These are phyloP conservation scores for Amia ocellicauda DNA, from an alignment of 2,113 vertebrate genomes.

Conservation along the genomic window DNA sequence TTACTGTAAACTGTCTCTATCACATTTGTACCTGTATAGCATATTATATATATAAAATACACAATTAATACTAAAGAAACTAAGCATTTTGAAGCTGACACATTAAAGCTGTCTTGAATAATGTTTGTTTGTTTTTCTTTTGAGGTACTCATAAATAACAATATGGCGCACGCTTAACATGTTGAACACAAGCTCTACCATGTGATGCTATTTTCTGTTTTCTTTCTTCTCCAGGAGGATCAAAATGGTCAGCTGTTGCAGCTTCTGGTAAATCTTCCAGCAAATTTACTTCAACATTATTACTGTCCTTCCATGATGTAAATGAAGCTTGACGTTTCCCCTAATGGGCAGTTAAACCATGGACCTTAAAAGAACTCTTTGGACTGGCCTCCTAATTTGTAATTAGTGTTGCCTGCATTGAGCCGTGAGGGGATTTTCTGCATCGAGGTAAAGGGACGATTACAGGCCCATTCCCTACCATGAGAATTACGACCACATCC, in stretches of 20 bases:
- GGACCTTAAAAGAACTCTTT: conserved; percentile 66
- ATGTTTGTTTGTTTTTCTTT: too few relatives aligned
- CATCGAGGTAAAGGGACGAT: conserved; percentile 33
- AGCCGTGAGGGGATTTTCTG: conserved; percentile 51
- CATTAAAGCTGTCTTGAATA: too few relatives aligned
- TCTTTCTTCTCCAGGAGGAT: conserved; percentile 55
- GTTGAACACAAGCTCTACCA: conserved; percentile 15
- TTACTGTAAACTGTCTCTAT: too few relatives aligned
- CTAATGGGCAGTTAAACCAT: conserved; percentile 69
- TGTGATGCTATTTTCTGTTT: conserved; percentile 48
- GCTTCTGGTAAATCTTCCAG: conserved; percentile 58
- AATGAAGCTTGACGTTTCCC: conserved; percentile 59
- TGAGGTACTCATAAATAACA: too few relatives aligned
- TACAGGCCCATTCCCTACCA: conserved; percentile 67
- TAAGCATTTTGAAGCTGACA: too few relatives aligned
- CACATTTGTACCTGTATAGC: too few relatives aligned
- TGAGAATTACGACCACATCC: conserved; percentile 86
- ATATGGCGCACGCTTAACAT: too few relatives aligned
- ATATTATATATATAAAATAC: too few relatives aligned
- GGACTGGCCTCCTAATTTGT: conserved; percentile 66
- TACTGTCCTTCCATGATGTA: conserved; percentile 77
- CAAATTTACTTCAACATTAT: conserved; percentile 35
- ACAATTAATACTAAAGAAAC: too few relatives aligned
- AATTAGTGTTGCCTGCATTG: conserved; percentile 51
- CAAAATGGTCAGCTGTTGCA: conserved; percentile 67